Evolutionary conservation across 2,888 invertebrate species (phyloP), one percentile per base, ranked within the genome.

Genomic region (Cheilosia vulpina): DNA sequence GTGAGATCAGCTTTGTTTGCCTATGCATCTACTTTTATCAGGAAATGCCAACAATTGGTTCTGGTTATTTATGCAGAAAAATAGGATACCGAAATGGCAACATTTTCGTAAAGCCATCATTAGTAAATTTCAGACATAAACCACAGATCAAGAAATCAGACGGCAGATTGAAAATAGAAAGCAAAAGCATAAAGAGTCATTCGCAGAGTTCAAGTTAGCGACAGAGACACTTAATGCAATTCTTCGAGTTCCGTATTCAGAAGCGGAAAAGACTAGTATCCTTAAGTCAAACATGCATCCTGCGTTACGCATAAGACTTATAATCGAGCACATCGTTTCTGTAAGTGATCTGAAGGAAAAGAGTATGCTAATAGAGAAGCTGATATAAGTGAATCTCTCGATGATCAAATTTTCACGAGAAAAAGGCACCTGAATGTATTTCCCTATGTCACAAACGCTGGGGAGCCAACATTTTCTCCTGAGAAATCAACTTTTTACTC

Each of bases 111-210:
- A 17, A 47, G 5, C 47, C 2, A 7, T 17, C 1, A 47, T 47
- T 17, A 47, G 17, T 17, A 19, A 47, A 17, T 47, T 47, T 47
- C n/a, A n/a, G n/a, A n/a, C n/a, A n/a, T n/a, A n/a, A n/a, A n/a
- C n/a, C n/a, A n/a, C n/a, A n/a, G n/a, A 24, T 3, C 24, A 24
- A 24, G 24, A 24, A 24, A 47, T 47, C 47, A 47, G 47, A 9
- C 47, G 47, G 19, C 47, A 47, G 6, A 47, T 47, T 47, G 47
- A 47, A n/a, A 47, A 47, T 43, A 43, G 43, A 15, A 43, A 15
- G 11, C 43, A 43, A 15, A 43, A 43, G 15, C 43, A 43, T 43
- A 43, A n/a, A 15, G 43, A 43, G 43, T 11, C 47, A 1, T 47
- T 47, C 6, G 47, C 47, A 17, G 47, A 47, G 19, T 47, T 47